Evolutionary conservation across 2,888 invertebrate species (phyloP).

Genomic region (Agonopterix subpropinquella): DNA sequence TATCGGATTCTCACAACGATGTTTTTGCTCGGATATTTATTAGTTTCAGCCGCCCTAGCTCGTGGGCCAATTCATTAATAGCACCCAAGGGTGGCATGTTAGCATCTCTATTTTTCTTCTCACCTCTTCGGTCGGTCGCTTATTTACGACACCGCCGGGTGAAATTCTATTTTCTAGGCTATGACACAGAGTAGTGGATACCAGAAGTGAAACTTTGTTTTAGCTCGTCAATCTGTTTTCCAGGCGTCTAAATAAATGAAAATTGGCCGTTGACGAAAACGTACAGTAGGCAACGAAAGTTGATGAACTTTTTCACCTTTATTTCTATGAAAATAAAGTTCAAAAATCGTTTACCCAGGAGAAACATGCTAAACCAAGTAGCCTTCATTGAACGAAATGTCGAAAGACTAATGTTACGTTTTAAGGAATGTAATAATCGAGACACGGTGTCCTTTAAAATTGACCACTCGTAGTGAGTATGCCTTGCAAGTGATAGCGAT

Average conservation of each 20-base stretch:
- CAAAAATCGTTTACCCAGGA: too few species aligned
- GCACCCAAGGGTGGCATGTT: slow-evolving; percentile 26
- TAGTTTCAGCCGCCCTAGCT: slow-evolving; percentile 17
- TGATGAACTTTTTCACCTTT: not conserved
- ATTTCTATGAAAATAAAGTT: not conserved
- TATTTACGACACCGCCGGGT: slow-evolving; percentile 46
- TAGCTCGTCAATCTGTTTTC: not conserved
- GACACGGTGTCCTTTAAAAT: too few species aligned
- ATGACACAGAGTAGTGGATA: not conserved
- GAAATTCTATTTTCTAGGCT: slow-evolving; percentile 28
- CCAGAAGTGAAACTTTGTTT: not conserved
- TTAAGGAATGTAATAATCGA: too few species aligned
- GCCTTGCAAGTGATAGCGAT: too few species aligned
- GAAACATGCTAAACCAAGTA: too few species aligned
- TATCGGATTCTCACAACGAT: not conserved
- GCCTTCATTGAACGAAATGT: too few species aligned
- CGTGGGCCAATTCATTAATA: slow-evolving; percentile 48
- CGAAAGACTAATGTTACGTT: too few species aligned
- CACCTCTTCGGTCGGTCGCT: slow-evolving; percentile 33
- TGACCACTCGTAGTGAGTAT: too few species aligned
- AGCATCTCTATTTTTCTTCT: slow-evolving; percentile 34
- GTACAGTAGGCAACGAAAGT: not conserved
- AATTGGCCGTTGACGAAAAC: not conserved
- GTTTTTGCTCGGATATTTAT: slow-evolving; percentile 25
- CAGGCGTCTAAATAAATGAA: too few species aligned